A percentile compares a stretch with the other conserved stretches of the same genome.
Evolutionary conservation across 2,797 vertebrate genomes (phyloP).

Genomic region (Sus cebifrons): DNA sequence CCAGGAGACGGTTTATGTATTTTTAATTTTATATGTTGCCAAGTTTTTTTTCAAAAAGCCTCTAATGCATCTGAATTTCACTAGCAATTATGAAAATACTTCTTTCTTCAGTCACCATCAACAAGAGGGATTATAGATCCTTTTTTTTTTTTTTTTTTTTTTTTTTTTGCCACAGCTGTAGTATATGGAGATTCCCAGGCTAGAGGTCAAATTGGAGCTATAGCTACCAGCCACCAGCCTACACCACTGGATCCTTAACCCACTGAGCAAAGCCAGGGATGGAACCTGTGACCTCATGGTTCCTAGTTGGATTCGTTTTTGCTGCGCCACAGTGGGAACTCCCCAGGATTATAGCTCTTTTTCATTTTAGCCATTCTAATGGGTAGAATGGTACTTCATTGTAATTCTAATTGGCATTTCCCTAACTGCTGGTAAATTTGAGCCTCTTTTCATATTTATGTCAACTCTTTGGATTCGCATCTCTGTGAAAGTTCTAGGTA

Average conservation of each 20-base stretch:
- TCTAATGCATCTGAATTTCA: neutral
- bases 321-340: no score
- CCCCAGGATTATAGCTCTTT: neutral
- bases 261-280: no score
- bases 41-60: neutral
- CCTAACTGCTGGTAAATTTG: neutral
- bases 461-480: neutral
- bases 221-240: no score
- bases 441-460: neutral
- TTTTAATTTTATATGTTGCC: neutral
- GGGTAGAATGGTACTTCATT: neutral
- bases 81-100: neutral
- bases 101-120: neutral
- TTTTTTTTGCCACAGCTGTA: no score
- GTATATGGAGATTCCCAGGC: no score
- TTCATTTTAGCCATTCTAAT: slow-evolving; percentile 1
- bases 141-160: no score
- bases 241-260: no score
- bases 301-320: no score
- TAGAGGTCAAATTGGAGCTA: no score
- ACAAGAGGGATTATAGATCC: neutral
- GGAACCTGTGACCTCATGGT: no score
- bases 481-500: neutral
- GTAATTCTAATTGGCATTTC: neutral
- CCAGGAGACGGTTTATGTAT: neutral